Base-by-base conservation (phyloP, 2,888 invertebrate species). In the Cataglyphis livida region DNA sequence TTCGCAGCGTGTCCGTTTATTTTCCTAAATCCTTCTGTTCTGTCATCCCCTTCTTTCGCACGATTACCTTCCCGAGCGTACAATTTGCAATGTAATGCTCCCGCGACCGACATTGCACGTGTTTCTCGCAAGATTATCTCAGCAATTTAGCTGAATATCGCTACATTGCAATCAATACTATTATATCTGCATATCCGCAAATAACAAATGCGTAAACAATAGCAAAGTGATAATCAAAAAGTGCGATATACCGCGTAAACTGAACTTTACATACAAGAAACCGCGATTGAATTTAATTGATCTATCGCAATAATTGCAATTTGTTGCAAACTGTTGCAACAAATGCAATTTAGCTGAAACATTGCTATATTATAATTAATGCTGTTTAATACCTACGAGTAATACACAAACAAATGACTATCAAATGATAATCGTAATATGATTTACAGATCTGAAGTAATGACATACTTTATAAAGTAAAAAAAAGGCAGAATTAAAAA, bases 11-110 rank as follows among this genome's bases (percentile, higher is more conserved):
- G 41, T 18, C 10, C 44, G 35, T 79, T 70, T 78, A 51, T 32
- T 32, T 78, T 25, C 25, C 2, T 48, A 78, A 78, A 59, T 68
- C 44, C 35, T 35, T 70, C 61, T 35, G 59, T 70, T 18, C 59
- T 61, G 71, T 44, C 25, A 12, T 32, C 4, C 35, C 35, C 44
- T 70, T 48, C 44, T 79, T 59, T 32, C 25, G 25, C 32, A 59
- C 71, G 35, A 79, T 70, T 79, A 70, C 70, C 44, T 70, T 25
- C 18, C 21, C 21, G 7, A 61, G 57, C 35, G 57, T 66, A 68
- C 68, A 28, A 78, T 57, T 59, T 68, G 57, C 68, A 54, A 76
- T 7, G 12, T 18, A 44, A 59, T 32, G 44, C 59, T 70, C 48
- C 44, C 35, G 12, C 68, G 25, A 59, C 3, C 18, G 35, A 12